These are phyloP conservation scores for Bradypus variegatus DNA, from an alignment of 2,797 vertebrate genomes.

Conservation along the genomic window DNA sequence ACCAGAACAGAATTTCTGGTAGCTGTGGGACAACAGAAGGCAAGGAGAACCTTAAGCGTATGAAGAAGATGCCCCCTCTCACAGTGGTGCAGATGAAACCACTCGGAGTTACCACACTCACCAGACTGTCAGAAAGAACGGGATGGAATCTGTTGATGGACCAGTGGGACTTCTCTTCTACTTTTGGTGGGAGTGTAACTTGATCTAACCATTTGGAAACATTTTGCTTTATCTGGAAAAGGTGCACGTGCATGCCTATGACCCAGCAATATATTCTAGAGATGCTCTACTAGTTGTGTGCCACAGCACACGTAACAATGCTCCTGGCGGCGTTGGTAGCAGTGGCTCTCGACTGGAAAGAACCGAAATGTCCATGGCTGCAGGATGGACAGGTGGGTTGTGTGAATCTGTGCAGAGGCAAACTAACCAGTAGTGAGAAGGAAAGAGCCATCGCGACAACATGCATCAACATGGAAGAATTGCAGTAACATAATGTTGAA, in stretches of 20 bases:
- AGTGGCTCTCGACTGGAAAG: no score
- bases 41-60: background rate
- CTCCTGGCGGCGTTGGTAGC: background rate
- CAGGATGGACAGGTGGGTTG: rapidly evolving
- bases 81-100: background rate
- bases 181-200: background rate
- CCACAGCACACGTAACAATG: background rate
- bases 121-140: background rate
- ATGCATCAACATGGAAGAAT: rapidly evolving
- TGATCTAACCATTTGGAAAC: background rate
- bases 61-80: background rate
- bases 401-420: background rate
- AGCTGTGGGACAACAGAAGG: background rate
- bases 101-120: background rate
- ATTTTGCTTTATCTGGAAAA: background rate
- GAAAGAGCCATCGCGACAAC: background rate
- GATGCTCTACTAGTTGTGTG: background rate
- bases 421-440: background rate
- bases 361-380: no score
- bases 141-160: background rate
- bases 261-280: background rate
- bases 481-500: background rate
- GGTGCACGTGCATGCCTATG: background rate
- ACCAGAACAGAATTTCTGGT: background rate
- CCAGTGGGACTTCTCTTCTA: background rate